Evolutionary conservation across 2,113 vertebrate species (phyloP), one percentile per base, ranked within the genome.

Genomic region (Forbesichthys papilliferus): DNA sequence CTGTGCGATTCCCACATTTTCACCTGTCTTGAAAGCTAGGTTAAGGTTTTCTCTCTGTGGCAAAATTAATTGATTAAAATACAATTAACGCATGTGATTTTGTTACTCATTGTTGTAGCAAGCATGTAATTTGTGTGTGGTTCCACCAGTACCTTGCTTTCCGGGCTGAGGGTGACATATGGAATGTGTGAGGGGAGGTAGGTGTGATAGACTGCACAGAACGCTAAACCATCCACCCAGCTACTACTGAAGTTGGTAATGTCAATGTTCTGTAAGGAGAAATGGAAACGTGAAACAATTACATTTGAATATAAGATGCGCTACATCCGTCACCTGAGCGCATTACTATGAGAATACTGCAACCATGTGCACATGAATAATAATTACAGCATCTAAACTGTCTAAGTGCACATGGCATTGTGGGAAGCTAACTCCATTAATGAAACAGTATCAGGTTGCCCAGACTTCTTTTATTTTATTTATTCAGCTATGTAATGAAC

Each of bases 211-310:
- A 94, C 79, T 0, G 93, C 93, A 54, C 93, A 93, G 80, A 94
- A 92, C 1, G 93, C 93, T 0, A 94, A 88, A 47, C 93, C 93
- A 11, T 94, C 93, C 0, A 86, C 85, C 93, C 93, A 94, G 70
- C 93, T 94, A 79, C 92, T 94, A 87, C 93, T 94, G 87, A 94
- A 94, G 83, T 94, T 94, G 27, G 93, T 94, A 66, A 94, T 93
- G 70, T 94, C 93, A 5, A 94, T 92, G 76, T 92, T 93, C 93
- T 94, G 81, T 34, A 48, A 33, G 42, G 53, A 66, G 7, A 42
- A 42, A 36, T 42, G 57, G 11, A 61, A 64, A 11, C 13, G 36
- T 1, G 36, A 9, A 14, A 48, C 7, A 14, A 2, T 48, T 27
- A 42, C 1, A 4, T 5, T 48, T 53, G 13, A 33, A 59, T 33